Evolutionary conservation across 2,888 invertebrate species (phyloP).

Genomic region (Acrobasis repandana): DNA sequence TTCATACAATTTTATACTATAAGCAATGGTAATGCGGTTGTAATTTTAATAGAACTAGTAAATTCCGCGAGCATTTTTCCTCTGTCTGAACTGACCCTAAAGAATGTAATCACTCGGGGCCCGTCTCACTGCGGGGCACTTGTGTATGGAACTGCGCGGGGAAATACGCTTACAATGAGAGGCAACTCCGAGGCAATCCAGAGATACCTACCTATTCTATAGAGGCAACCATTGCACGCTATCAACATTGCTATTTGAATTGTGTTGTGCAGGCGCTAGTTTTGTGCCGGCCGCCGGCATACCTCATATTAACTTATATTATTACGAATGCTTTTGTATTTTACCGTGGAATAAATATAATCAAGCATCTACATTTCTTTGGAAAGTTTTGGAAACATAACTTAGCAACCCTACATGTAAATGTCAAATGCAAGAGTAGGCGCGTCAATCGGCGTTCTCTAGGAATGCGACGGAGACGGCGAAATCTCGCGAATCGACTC

Average conservation of each 20-base stretch:
- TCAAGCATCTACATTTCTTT: not conserved
- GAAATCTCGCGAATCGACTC: slow-evolving; percentile 41
- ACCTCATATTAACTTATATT: not conserved
- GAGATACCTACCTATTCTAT: too few relatives aligned
- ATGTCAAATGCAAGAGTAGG: slow-evolving; percentile 60
- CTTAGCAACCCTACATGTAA: slow-evolving; percentile 51
- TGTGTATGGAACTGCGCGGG: too few relatives aligned
- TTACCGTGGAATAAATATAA: not conserved
- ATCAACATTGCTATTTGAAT: slow-evolving; percentile 1
- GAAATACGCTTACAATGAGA: too few relatives aligned
- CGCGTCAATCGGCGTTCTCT: slow-evolving; percentile 39
- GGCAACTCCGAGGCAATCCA: too few relatives aligned
- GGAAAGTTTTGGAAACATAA: slow-evolving; percentile 26
- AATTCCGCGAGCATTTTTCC: too few relatives aligned
- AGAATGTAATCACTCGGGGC: too few relatives aligned
- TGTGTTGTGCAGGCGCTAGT: slow-evolving; percentile 5
- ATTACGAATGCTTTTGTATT: not conserved
- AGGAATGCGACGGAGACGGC: slow-evolving; percentile 62
- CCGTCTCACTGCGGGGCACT: too few relatives aligned
- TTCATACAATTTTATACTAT: too few relatives aligned
- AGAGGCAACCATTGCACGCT: not conserved
- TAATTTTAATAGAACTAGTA: too few relatives aligned
- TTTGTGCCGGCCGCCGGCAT: not conserved
- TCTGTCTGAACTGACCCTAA: too few relatives aligned
- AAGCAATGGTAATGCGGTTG: too few relatives aligned